Conservation (phyloP, 2,888 invertebrate genomes). For the Drosophila quasianomalipes region DNA sequence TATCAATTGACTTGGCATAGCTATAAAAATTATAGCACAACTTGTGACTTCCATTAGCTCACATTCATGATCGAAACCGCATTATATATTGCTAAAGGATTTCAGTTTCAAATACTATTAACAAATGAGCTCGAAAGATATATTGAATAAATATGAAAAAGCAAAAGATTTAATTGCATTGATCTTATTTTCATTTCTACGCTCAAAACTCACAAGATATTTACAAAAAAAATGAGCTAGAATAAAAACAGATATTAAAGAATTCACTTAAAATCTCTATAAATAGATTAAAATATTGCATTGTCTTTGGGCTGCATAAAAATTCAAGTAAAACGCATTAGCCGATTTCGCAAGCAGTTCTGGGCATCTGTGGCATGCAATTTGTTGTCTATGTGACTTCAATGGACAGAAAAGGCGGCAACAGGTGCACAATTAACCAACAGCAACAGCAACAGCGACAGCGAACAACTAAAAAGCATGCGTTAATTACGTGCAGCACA, state of each 20-base stretch:
- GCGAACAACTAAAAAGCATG: conserved; percentile 68
- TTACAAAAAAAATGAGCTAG: neutral
- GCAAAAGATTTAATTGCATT: neutral
- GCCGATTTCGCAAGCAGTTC: conserved; percentile 37
- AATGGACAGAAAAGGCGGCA: conserved; percentile 70
- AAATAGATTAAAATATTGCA: conserved; percentile 2
- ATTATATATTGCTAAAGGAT: neutral
- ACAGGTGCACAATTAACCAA: conserved; percentile 76
- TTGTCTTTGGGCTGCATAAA: conserved; percentile 6
- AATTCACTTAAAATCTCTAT: neutral
- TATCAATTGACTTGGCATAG: conserved; percentile 15
- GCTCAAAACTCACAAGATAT: neutral
- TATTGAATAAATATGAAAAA: neutral
- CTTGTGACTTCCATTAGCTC: conserved; percentile 1
- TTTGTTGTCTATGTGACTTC: conserved; percentile 39
- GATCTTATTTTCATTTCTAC: neutral
- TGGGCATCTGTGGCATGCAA: conserved; percentile 51
- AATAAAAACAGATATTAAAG: neutral
- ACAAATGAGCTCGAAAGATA: neutral
- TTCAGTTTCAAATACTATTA: neutral
- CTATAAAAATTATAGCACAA: conserved; percentile 10
- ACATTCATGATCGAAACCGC: neutral
- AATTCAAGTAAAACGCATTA: conserved; percentile 9
- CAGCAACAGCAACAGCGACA: conserved; percentile 33
- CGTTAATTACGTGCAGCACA: conserved; percentile 66